These are phyloP conservation scores for Pammene aurita DNA, from an alignment of 2,888 invertebrate genomes.

Conservation along the genomic window DNA sequence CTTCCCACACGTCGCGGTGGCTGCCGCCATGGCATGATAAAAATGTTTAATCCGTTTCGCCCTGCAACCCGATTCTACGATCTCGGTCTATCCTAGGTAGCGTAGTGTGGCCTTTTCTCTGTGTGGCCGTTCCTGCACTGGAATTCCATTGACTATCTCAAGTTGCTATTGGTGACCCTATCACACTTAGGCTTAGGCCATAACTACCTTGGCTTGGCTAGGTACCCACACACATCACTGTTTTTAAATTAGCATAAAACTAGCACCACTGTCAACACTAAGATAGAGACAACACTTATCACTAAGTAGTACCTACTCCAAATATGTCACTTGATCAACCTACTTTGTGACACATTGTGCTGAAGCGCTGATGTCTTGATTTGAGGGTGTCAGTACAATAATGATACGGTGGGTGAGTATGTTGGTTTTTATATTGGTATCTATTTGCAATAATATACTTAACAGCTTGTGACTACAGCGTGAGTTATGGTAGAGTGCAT, in stretches of 20 bases:
- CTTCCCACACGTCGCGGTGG: too few relatives aligned
- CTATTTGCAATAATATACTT: conserved; percentile 44
- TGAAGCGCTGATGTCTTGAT: conserved; percentile 40
- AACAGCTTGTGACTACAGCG: conserved; percentile 40
- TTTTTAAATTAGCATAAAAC: conserved; percentile 1
- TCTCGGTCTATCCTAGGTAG: too few relatives aligned
- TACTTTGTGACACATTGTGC: conserved; percentile 42
- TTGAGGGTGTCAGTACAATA: conserved; percentile 34
- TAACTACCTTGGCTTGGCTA: too few relatives aligned
- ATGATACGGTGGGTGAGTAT: conserved; percentile 43
- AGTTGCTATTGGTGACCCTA: neutral
- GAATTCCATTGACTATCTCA: too few relatives aligned
- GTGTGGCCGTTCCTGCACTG: too few relatives aligned
- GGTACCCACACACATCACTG: neutral
- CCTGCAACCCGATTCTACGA: too few relatives aligned
- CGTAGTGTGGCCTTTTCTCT: too few relatives aligned
- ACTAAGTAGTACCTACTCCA: neutral
- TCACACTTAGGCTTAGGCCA: too few relatives aligned
- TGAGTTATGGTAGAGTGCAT: conserved; percentile 44
- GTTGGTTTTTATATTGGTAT: conserved; percentile 44
- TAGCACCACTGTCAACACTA: neutral
- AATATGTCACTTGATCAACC: conserved; percentile 25
- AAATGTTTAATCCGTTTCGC: too few relatives aligned
- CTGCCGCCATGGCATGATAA: too few relatives aligned
- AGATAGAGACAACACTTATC: neutral